Base-by-base conservation (phyloP, 2,113 vertebrate genomes). In the Ciconia maguari region DNA sequence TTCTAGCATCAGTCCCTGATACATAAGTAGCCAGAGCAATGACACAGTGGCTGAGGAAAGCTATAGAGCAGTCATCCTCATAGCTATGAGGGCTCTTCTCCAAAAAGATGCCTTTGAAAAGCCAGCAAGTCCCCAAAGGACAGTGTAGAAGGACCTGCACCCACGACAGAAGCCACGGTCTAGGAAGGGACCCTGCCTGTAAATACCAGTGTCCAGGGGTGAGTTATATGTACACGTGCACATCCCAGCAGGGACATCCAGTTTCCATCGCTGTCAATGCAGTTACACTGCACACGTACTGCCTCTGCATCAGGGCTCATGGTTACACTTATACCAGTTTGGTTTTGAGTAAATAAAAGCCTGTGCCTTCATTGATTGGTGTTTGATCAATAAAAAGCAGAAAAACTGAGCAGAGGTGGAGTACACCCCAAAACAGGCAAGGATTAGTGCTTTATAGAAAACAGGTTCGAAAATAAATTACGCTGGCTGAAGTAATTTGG, bases 381-480 rank as follows among this genome's bases (percentile, higher is more conserved):
- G 72, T 44, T 87, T 78, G 30, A 72, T 26, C 41, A 55, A 16
- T 21, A 76, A 84, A 92, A 82, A 29, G 19, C 25, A 75, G 29
- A 65, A 81, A 54, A 82, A 55, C 19, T 21, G 13, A 64, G 42
- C 65, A 83, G 81, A 52, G 24, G 16, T 78, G 25, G 25, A 60
- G 21, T 29, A 78, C 26, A 55, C 22, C 34, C 57, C 36, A 72
- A 90, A 65, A 48, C 19, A 89, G 44, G 24, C 52, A 85, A 14
- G 21, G 41, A 69, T 85, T 52, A 55, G 69, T 0, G 0, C 42
- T 94, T 92, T 27, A 58, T 20, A 80, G 44, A 88, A n/a, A 89
- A 75, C 38, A 91, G 36, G 42, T 96, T 93, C 22, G 72, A 88
- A 87, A 93, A 87, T 46, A 95, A 89, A 85, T 78, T 60, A 60